phyloP scores from a whole-genome alignment of 2,113 vertebrate genomes.

The Aphyosemion australe region DNA sequence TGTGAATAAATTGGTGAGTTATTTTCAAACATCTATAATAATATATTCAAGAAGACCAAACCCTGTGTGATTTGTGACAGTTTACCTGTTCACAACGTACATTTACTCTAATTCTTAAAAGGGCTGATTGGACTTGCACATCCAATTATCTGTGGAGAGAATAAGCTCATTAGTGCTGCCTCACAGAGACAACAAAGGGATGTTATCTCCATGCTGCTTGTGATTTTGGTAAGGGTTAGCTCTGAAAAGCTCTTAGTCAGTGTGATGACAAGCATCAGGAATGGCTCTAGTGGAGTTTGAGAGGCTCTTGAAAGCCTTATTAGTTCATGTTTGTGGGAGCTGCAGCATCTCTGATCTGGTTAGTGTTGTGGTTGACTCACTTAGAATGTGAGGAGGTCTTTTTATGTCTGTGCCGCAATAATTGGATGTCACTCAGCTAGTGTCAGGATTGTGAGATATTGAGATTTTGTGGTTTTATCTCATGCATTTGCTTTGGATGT shows the following conservation, averaged over 20 bases:
- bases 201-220: not conserved
- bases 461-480: not conserved
- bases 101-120: constrained; percentile 33
- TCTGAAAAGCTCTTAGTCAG: constrained; percentile 6
- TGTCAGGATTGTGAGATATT: not conserved
- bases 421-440: not conserved
- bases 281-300: constrained; percentile 11
- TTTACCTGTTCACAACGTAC: no score
- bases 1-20: no score
- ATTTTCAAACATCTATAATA: no score
- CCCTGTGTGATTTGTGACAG: no score
- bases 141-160: constrained; percentile 47
- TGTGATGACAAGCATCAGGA: constrained; percentile 23
- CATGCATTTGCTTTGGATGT: no score
- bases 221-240: not conserved
- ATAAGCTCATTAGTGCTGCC: constrained; percentile 36
- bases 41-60: no score
- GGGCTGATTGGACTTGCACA: constrained; percentile 12
- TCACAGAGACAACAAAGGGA: constrained; percentile 23
- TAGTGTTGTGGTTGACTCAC: constrained; percentile 33
- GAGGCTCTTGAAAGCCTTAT: constrained; percentile 69
- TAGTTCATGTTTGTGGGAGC: constrained; percentile 76
- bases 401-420: not conserved
- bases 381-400: constrained; percentile 15
- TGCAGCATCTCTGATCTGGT: constrained; percentile 58